Base-by-base conservation (phyloP, 2,888 invertebrate genomes). In the Camptogramma bilineatum region DNA sequence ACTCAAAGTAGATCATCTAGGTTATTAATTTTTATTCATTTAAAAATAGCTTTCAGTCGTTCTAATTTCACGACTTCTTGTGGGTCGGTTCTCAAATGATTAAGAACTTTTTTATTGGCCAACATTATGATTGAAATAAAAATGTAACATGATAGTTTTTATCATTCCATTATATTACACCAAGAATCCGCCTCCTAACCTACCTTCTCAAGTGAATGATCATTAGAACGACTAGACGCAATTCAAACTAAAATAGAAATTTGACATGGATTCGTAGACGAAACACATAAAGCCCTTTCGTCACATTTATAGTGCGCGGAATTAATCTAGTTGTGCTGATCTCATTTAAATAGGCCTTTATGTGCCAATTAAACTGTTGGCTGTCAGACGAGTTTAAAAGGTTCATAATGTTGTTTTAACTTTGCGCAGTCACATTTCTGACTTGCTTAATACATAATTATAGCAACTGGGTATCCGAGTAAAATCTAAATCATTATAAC, bases 161-260 rank as follows among this genome's bases (percentile, higher is more conserved):
- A 52, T 60, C 61, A 58, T 64, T 60, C 52, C 53, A 62, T 61
- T 61, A 67, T 55, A 57, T 61, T 31, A 55, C 54, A 53, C 64
- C 59, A 69, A 50, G 19, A 46, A 28, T 50, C 18, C 28, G 16
- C 62, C 55, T 51, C 52, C 59, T 69, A 69, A 67, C 70, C 70
- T 66, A 69, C 53, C 61, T 70, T 68, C 55, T 52, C 57, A 64
- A 65, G 62, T 65, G 42, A 54, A 39, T 58, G 59, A 62, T 61
- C 67, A 64, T 72, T 69, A 66, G 65, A 69, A 60, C 48, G 70
- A 67, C 72, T 67, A 70, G 72, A 70, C 72, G 65, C 52, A 51
- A 63, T 68, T 64, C 57, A 59, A 62, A 68, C 67, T 60, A 52
- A 66, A 72, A 72, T 70, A 72, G 68, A 68, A 55, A 59, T 72